These are phyloP conservation scores for Zophobas atratus DNA, from an alignment of 1,140 invertebrate species.

Conservation along the genomic window DNA sequence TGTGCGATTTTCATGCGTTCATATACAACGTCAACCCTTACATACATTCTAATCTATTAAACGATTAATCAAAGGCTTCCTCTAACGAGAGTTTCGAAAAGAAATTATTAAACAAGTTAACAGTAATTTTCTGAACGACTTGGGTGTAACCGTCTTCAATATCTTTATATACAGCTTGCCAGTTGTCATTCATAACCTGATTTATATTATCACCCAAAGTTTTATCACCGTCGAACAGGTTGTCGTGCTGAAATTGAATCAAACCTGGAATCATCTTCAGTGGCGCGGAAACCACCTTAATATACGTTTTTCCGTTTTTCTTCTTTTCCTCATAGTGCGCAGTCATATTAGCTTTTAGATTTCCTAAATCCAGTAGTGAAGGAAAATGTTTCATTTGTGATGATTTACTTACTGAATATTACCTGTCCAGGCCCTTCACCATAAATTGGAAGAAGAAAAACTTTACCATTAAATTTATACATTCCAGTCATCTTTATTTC, in stretches of 20 bases:
- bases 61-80: too few relatives aligned
- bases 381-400: not conserved
- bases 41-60: too few relatives aligned
- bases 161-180: slow-evolving; percentile 6
- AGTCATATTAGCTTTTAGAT: not conserved
- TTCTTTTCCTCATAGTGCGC: not conserved
- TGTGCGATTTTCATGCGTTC: too few relatives aligned
- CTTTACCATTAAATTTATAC: not conserved
- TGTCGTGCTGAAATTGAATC: slow-evolving; percentile 1
- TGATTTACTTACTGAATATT: not conserved
- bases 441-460: not conserved
- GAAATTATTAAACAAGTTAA: too few relatives aligned
- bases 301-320: slow-evolving; percentile 8
- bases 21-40: too few relatives aligned
- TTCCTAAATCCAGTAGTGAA: not conserved
- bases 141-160: not conserved
- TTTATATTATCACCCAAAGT: slow-evolving; percentile 1
- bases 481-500: not conserved
- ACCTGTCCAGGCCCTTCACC: not conserved
- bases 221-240: slow-evolving; percentile 24
- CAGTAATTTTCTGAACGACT: too few relatives aligned
- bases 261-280: not conserved
- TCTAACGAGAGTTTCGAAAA: too few relatives aligned
- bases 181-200: slow-evolving; percentile 20
- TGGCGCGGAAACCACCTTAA: not conserved